Conservation (phyloP, 2,888 invertebrate species). For the Ecdyonurus torrentis region DNA sequence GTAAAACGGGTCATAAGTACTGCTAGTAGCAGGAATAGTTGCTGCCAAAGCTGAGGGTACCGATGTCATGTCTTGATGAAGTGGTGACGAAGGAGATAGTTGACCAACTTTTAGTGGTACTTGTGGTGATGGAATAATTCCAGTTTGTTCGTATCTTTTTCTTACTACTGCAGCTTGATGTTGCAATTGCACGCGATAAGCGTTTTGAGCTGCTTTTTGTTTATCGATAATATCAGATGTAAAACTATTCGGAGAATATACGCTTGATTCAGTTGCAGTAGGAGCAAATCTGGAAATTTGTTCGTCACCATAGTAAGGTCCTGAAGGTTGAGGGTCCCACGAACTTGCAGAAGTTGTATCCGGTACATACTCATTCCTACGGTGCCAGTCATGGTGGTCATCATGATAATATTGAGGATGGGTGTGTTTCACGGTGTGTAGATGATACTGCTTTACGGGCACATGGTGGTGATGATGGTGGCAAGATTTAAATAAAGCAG, state of each 20-base stretch:
- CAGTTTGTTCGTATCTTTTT: background rate
- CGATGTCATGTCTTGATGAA: background rate
- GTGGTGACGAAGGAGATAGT: background rate
- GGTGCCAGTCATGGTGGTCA: constrained; percentile 6
- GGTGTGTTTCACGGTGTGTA: constrained; percentile 60
- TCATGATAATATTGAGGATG: constrained; percentile 42
- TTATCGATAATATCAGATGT: no score
- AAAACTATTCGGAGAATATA: background rate
- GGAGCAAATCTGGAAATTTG: background rate
- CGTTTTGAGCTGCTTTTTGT: background rate
- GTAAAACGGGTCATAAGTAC: constrained; percentile 23
- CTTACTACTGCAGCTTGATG: background rate
- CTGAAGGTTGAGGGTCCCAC: background rate
- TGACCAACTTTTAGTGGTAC: background rate
- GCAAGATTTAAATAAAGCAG: constrained; percentile 70
- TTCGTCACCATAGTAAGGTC: constrained; percentile 3
- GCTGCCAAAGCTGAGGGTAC: background rate
- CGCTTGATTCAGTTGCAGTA: background rate
- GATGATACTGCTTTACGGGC: constrained; percentile 26
- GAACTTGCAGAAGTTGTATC: background rate
- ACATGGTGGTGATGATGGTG: constrained; percentile 58
- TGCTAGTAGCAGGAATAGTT: constrained; percentile 6
- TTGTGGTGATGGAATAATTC: background rate
- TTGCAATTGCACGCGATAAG: background rate
- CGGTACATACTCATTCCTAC: constrained; percentile 1